These are phyloP conservation scores for Greenwoodochromis staneri DNA, from an alignment of 2,113 vertebrate species.

Conservation along the genomic window DNA sequence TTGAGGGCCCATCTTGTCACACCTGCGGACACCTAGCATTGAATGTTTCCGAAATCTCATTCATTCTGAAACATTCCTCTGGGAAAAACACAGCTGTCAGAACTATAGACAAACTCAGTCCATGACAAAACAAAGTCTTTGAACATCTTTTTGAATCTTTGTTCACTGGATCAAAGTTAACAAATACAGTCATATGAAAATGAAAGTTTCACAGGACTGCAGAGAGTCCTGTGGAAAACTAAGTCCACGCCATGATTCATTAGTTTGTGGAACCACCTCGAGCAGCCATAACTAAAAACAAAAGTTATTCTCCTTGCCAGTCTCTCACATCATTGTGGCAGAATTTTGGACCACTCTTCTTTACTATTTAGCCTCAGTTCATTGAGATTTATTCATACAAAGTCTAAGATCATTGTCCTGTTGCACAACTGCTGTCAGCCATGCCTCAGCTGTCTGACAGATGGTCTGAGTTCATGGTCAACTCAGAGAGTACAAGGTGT, in stretches of 20 bases:
- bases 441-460: neutral
- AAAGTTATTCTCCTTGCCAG: neutral
- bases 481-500: neutral
- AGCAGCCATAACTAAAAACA: neutral
- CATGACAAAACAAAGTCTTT: neutral
- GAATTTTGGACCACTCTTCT: neutral
- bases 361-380: neutral
- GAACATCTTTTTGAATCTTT: neutral
- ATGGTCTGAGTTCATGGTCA: neutral
- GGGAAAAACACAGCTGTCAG: neutral
- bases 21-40: neutral
- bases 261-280: neutral
- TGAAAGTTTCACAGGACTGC: neutral
- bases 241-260: neutral
- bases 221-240: neutral
- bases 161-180: neutral
- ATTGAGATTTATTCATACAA: neutral
- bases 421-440: neutral
- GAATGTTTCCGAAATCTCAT: neutral
- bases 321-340: neutral
- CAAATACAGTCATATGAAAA: neutral
- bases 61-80: neutral
- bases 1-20: neutral
- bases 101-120: neutral
- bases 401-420: neutral